Evolutionary conservation across 35 echinoderm and acorn worm genomes (phyloP), one percentile per base, ranked within the genome.

Genomic region (Eucidaris tribuloides): DNA sequence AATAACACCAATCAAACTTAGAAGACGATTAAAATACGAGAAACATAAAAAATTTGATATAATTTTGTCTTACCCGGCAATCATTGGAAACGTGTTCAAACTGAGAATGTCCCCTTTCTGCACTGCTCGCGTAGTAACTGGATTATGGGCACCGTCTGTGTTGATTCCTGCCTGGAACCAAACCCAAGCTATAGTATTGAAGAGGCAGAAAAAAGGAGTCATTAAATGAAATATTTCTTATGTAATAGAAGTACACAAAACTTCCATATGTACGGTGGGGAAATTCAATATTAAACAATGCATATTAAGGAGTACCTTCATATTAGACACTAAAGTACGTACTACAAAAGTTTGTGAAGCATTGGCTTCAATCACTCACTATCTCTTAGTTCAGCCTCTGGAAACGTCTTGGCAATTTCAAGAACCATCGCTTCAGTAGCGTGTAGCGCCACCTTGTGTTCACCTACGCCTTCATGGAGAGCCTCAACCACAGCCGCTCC

Each of bases 61-160:
- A n/a, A n/a, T n/a, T n/a, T n/a, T 24, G 48, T 56, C 86, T 66
- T 81, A 99, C 96, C 96, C 96, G 48, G 84, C 74, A 48, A 99
- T 93, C 83, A 93, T 99, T 5, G 96, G 96, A 65, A 99, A 93
- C 29, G 82, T 86, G 79, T 93, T 99, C 58, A 99, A 29, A 56
- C 79, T 93, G 34, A 89, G 48, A n/a, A 99, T 88, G 45, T 99
- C 96, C 1, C 90, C 96, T 45, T 87, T 99, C 60, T 90, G 61
- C 7, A 99, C 27, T 39, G 62, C 77, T 59, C 96, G 82, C 18
- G 82, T 85, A 0, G 96, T 99, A 9, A 99, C 96, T 15, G 96
- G 83, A 42, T 99, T 99, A 45, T 99, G 96, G 30, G 91, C 96
- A 42, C 96, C 96, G 24, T 99, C 96, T 14, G 96, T 99, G 48